A percentile compares a stretch with the other conserved stretches of the same genome.
Conservation (phyloP, 2,888 invertebrate genomes). For the Parasteatoda lunata region DNA sequence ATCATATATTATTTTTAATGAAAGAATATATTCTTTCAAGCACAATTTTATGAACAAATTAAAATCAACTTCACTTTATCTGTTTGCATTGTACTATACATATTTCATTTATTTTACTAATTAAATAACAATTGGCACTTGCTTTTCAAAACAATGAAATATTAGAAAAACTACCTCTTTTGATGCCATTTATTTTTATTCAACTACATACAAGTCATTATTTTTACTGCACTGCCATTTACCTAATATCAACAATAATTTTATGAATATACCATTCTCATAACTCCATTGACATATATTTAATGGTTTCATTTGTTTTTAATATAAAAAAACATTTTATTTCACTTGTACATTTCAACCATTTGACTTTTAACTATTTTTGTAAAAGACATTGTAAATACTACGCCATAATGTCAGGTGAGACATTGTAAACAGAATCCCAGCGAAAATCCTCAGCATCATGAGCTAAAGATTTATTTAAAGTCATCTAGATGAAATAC, state of each 20-base stretch:
- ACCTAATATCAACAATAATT: constrained; percentile 24
- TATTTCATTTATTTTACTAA: too few species aligned
- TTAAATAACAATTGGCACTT: too few species aligned
- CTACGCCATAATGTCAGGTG: constrained; percentile 43
- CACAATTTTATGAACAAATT: too few species aligned
- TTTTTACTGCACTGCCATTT: constrained; percentile 35
- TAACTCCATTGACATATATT: not conserved
- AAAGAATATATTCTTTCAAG: too few species aligned
- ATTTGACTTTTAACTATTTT: constrained; percentile 63
- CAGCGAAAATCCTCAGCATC: constrained; percentile 44
- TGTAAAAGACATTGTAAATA: constrained; percentile 66
- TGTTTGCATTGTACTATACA: too few species aligned
- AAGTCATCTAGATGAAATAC: constrained; percentile 52
- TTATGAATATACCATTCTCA: constrained; percentile 8
- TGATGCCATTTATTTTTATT: not conserved
- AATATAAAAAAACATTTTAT: constrained; percentile 1
- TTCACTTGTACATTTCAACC: constrained; percentile 44
- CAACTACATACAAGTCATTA: too few species aligned
- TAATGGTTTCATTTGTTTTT: constrained; percentile 21
- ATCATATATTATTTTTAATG: too few species aligned
- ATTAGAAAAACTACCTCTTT: not conserved
- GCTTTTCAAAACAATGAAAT: too few species aligned
- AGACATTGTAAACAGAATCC: constrained; percentile 42
- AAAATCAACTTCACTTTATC: too few species aligned
- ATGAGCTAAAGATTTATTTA: constrained; percentile 51